Evolutionary conservation across 2,113 vertebrate genomes (phyloP).

Genomic region (Oncorhynchus kisutch): DNA sequence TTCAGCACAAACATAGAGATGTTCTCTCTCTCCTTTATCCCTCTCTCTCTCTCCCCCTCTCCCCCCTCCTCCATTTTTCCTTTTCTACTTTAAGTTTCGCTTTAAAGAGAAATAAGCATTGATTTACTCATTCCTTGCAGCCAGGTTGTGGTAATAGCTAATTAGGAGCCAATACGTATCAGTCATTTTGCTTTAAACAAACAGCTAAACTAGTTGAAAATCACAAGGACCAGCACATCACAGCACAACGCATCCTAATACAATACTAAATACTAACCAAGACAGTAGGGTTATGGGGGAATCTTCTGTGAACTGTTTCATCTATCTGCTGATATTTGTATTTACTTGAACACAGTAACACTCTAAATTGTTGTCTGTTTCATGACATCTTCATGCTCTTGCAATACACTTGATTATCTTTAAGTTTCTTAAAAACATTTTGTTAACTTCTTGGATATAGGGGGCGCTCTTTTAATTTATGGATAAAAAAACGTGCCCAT

Average conservation of each 20-base stretch:
- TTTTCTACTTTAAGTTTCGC: constrained; percentile 25
- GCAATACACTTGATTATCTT: too few species aligned
- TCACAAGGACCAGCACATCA: constrained; percentile 10
- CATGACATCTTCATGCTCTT: too few species aligned
- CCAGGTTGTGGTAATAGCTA: constrained; percentile 69
- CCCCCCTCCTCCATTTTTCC: constrained; percentile 37
- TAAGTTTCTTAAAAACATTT: too few species aligned
- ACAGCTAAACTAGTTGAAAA: constrained; percentile 55
- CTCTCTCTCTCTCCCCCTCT: constrained; percentile 36
- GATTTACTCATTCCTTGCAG: constrained; percentile 59
- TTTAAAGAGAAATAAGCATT: constrained; percentile 55
- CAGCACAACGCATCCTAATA: not conserved
- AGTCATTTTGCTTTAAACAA: constrained; percentile 64
- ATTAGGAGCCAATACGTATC: constrained; percentile 69
- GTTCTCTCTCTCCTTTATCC: constrained; percentile 25
- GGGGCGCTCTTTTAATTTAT: too few species aligned
- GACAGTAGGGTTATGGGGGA: constrained; percentile 49
- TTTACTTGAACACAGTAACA: too few species aligned
- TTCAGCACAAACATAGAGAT: too few species aligned
- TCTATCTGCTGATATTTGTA: too few species aligned
- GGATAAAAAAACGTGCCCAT: too few species aligned
- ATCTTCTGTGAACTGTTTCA: too few species aligned
- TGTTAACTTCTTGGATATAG: too few species aligned
- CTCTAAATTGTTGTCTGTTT: too few species aligned
- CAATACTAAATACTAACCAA: constrained; percentile 15